Evolutionary conservation across 2,888 invertebrate species (phyloP).

Genomic region (Pardosa pseudoannulata): DNA sequence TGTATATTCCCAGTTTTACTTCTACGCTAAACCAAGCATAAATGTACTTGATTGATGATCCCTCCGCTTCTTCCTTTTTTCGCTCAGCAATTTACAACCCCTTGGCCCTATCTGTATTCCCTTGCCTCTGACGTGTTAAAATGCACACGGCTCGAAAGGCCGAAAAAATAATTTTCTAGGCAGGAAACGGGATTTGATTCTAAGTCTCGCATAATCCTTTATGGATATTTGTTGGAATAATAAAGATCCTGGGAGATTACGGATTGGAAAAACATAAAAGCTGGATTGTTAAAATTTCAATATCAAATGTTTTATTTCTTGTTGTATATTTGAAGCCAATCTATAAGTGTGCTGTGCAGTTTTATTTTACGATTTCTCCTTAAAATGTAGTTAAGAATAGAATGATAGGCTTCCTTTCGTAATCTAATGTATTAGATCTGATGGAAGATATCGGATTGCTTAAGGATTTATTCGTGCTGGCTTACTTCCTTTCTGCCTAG

Average conservation of each 20-base stretch:
- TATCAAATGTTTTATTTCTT: background rate
- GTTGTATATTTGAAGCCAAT: no score
- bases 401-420: no score
- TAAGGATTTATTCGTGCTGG: no score
- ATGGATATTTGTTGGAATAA: conserved; percentile 38
- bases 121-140: conserved; percentile 28
- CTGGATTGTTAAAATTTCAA: conserved; percentile 22
- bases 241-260: conserved; percentile 48
- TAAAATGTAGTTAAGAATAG: no score
- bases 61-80: conserved; percentile 25
- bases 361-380: no score
- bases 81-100: conserved; percentile 45
- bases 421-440: no score
- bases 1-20: conserved; percentile 17
- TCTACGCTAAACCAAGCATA: conserved; percentile 50
- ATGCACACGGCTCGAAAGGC: background rate
- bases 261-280: conserved; percentile 21
- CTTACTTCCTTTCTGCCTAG: no score
- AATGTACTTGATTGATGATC: conserved; percentile 53
- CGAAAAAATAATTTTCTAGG: conserved; percentile 23
- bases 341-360: no score
- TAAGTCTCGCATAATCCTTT: conserved; percentile 42
- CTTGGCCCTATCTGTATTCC: conserved; percentile 18
- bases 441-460: no score
- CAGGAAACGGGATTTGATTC: conserved; percentile 35